Conservation (phyloP, 37 sponge, comb jelly and placozoan genomes). For the Theonella swinhoei region DNA sequence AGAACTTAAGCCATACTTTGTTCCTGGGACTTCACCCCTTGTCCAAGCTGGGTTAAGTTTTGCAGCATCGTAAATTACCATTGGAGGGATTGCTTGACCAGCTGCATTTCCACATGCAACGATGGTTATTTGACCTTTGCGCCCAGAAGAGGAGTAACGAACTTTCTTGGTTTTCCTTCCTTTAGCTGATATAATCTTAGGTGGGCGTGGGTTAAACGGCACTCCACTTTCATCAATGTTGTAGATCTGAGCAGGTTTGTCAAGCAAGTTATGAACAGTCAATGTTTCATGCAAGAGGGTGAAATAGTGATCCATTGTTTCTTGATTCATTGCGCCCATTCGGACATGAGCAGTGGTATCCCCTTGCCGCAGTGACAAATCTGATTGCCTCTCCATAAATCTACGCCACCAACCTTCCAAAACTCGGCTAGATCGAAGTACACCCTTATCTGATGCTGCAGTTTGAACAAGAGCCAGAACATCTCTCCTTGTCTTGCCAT, state of each 20-base stretch:
- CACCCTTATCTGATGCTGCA: background rate
- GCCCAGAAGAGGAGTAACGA: slow-evolving; percentile 2
- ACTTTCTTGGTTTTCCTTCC: slow-evolving; percentile 38
- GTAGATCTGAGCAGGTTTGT: too few relatives aligned
- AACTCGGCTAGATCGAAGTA: background rate
- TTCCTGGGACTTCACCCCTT: slow-evolving; percentile 33
- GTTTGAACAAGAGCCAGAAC: background rate
- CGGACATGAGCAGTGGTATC: slow-evolving; percentile 11
- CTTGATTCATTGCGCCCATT: slow-evolving; percentile 24
- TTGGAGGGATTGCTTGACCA: slow-evolving; percentile 34
- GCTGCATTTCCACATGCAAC: too few relatives aligned
- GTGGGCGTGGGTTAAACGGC: slow-evolving; percentile 30
- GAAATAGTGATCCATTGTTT: slow-evolving; percentile 19
- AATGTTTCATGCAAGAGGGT: slow-evolving; percentile 20
- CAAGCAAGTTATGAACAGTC: background rate
- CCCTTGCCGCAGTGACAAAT: background rate
- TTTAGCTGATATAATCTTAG: slow-evolving; percentile 15
- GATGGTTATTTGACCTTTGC: slow-evolving; percentile 43
- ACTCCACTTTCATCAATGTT: too few relatives aligned
- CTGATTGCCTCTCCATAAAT: background rate
- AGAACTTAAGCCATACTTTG: slow-evolving; percentile 25
- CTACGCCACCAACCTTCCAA: slow-evolving; percentile 5
- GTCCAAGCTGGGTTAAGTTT: slow-evolving; percentile 28
- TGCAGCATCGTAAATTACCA: slow-evolving; percentile 37
- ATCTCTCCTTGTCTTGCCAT: slow-evolving; percentile 14